phyloP scores from a whole-genome alignment of 2,888 invertebrate species.

The Dicyrtomina minuta region DNA sequence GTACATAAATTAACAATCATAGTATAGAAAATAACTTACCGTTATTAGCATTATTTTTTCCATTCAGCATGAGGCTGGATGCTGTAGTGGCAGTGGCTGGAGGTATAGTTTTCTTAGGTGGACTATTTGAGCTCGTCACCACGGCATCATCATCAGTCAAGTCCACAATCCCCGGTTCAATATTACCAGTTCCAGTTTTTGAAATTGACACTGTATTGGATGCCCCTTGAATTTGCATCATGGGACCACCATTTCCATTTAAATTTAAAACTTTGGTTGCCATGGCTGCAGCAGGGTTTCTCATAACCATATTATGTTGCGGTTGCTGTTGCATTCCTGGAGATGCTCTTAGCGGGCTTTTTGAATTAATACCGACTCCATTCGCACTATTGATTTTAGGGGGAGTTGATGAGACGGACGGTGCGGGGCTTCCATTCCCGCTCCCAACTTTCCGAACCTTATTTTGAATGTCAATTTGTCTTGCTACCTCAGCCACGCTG shows the following conservation, averaged over 20 bases:
- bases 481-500: slow-evolving; percentile 19
- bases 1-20: too few relatives aligned
- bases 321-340: slow-evolving; percentile 1
- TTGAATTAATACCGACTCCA: not conserved
- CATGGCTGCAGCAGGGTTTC: slow-evolving; percentile 23
- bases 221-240: slow-evolving; percentile 27
- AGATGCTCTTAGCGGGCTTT: too few relatives aligned
- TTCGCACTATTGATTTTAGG: not conserved
- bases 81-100: not conserved
- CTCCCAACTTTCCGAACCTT: too few relatives aligned
- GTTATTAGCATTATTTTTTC: slow-evolving; percentile 10
- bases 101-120: too few relatives aligned
- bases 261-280: slow-evolving; percentile 17
- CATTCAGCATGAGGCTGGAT: too few relatives aligned
- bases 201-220: too few relatives aligned
- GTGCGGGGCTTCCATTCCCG: not conserved
- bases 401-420: too few relatives aligned
- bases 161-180: slow-evolving; percentile 29
- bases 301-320: slow-evolving; percentile 6
- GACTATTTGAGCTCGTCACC: too few relatives aligned
- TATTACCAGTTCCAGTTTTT: slow-evolving; percentile 13
- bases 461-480: slow-evolving; percentile 17
- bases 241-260: slow-evolving; percentile 30
- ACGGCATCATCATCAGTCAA: slow-evolving; percentile 41
- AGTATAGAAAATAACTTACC: too few relatives aligned